Evolutionary conservation across 1,140 invertebrate species (phyloP).

Genomic region (Antheraea mylitta): DNA sequence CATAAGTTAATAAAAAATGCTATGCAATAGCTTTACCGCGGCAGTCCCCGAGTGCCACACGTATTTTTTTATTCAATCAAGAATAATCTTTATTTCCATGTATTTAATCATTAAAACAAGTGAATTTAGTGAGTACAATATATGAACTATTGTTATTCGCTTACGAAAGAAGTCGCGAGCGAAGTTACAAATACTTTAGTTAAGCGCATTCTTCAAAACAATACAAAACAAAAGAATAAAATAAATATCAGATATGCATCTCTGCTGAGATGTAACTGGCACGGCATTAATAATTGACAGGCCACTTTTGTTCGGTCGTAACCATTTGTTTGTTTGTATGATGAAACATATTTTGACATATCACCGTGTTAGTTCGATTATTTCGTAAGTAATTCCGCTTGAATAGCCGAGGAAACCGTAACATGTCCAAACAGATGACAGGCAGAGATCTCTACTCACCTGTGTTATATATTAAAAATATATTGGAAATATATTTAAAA

Average conservation of each 20-base stretch:
- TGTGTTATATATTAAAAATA: conserved; percentile 5
- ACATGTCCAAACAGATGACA: conserved; percentile 12
- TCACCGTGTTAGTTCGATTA: background rate
- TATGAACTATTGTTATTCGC: too few relatives aligned
- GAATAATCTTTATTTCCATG: too few relatives aligned
- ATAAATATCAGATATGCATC: conserved; percentile 11
- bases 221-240: conserved; percentile 4
- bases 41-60: too few relatives aligned
- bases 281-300: background rate
- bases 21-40: too few relatives aligned
- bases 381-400: conserved; percentile 9
- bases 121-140: too few relatives aligned
- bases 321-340: conserved; percentile 10
- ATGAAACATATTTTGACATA: conserved; percentile 10
- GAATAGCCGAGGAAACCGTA: conserved; percentile 12
- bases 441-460: background rate
- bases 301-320: background rate
- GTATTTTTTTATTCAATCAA: too few relatives aligned
- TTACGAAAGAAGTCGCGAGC: too few relatives aligned
- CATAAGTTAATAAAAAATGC: too few relatives aligned
- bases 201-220: too few relatives aligned
- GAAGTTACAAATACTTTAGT: too few relatives aligned
- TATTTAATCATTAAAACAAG: too few relatives aligned
- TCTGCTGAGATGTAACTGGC: background rate
- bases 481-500: too few relatives aligned